phyloP scores from a whole-genome alignment of 1,140 invertebrate genomes.

The Geopemphigus sp. region DNA sequence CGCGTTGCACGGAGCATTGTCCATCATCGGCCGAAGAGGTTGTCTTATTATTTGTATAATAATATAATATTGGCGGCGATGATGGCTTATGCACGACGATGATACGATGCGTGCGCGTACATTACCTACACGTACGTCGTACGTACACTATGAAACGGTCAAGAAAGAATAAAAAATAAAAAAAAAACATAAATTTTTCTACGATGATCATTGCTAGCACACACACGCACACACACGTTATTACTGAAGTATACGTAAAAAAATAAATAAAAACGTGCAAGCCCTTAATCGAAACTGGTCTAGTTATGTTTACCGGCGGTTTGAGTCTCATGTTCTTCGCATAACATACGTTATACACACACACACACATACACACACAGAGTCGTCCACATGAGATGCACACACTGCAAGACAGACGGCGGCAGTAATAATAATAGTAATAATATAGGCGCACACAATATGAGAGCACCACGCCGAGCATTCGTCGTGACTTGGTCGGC shows the following conservation, averaged over 20 bases:
- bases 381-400: slow-evolving; percentile 13
- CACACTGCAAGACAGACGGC: neutral
- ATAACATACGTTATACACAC: neutral
- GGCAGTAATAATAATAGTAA: slow-evolving; percentile 1
- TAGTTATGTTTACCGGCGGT: slow-evolving; percentile 26
- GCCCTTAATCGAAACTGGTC: slow-evolving; percentile 40
- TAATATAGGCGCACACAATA: neutral
- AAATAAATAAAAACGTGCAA: slow-evolving; percentile 34
- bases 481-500: slow-evolving; percentile 33
- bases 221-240: neutral
- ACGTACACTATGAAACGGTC: neutral
- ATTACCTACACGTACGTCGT: neutral
- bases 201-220: slow-evolving; percentile 1
- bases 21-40: neutral
- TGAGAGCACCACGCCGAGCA: neutral
- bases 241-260: neutral
- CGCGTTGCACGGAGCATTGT: neutral
- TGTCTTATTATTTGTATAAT: neutral
- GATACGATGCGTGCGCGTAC: neutral
- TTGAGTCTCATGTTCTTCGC: neutral
- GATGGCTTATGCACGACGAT: neutral
- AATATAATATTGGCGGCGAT: neutral
- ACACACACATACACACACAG: neutral
- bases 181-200: neutral
- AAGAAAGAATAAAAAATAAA: neutral